phyloP scores from a whole-genome alignment of 2,113 vertebrate genomes.

The Trachemys scripta region DNA sequence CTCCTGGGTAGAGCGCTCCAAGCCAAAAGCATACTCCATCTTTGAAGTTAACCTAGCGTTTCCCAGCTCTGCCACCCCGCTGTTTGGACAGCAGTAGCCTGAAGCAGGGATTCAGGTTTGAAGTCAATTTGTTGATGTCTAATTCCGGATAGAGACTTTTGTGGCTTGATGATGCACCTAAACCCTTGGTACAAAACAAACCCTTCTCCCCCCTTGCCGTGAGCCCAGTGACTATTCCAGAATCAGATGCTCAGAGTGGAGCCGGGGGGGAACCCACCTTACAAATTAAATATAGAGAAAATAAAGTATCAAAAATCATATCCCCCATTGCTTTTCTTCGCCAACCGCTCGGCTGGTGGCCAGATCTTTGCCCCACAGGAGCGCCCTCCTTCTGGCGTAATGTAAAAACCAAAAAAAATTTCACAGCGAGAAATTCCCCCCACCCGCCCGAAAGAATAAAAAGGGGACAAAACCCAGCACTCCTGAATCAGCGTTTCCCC shows the following conservation, averaged over 20 bases:
- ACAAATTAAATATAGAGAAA: not conserved
- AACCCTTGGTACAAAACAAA: not conserved
- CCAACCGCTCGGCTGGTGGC: not conserved
- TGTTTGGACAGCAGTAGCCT: not conserved
- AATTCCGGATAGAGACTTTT: not conserved
- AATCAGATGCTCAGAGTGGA: not conserved
- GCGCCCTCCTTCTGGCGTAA: not conserved
- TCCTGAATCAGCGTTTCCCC: not conserved
- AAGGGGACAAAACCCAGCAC: not conserved
- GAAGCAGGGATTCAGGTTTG: not conserved
- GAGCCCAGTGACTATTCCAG: not conserved
- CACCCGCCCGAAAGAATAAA: not conserved
- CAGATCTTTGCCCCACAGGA: not conserved
- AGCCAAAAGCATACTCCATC: not conserved
- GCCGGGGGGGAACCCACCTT: not conserved
- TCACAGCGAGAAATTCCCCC: not conserved
- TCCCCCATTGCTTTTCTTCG: not conserved
- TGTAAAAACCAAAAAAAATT: not conserved
- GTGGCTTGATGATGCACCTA: not conserved
- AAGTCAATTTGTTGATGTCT: not conserved
- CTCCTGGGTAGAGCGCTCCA: not conserved
- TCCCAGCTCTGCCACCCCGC: not conserved
- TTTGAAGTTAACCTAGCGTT: not conserved
- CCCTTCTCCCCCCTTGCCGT: rapidly evolving
- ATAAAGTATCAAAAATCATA: not conserved